These are phyloP conservation scores for Diogma glabrata DNA, from an alignment of 2,888 invertebrate genomes.

Conservation along the genomic window DNA sequence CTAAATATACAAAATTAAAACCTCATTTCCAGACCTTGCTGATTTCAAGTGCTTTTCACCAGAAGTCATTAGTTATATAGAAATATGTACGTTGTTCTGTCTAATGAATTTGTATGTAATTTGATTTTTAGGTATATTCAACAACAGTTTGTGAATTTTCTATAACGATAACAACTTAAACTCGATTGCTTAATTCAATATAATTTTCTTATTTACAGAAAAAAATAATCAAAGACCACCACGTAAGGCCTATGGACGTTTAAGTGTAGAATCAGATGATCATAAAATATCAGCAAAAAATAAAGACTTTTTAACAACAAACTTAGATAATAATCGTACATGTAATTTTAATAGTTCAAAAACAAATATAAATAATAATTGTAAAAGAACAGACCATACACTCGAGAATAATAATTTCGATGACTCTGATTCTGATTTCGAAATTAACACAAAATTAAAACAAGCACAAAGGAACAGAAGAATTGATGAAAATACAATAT, in stretches of 20 bases:
- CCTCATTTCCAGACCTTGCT: too few relatives aligned
- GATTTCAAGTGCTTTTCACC: too few relatives aligned
- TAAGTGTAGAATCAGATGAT: constrained; percentile 34
- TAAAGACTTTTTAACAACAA: constrained; percentile 19
- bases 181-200: too few relatives aligned
- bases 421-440: constrained; percentile 23
- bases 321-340: constrained; percentile 10
- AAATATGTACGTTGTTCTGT: too few relatives aligned
- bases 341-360: constrained; percentile 6
- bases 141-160: too few relatives aligned
- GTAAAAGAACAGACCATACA: constrained; percentile 2
- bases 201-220: constrained; percentile 26
- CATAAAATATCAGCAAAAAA: not conserved
- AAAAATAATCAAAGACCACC: constrained; percentile 36
- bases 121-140: too few relatives aligned
- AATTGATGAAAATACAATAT: constrained; percentile 34
- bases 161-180: too few relatives aligned
- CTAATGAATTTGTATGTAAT: too few relatives aligned
- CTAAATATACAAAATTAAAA: too few relatives aligned
- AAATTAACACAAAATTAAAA: constrained; percentile 22
- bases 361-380: constrained; percentile 8
- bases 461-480: constrained; percentile 15
- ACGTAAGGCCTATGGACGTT: constrained; percentile 35
- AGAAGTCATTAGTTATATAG: too few relatives aligned
- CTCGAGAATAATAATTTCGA: constrained; percentile 8